Percentiles rank a stretch among this genome's conserved stretches.
These are phyloP conservation scores for Nomada hirtipes DNA, from an alignment of 2,888 invertebrate species.

Conservation along the genomic window DNA sequence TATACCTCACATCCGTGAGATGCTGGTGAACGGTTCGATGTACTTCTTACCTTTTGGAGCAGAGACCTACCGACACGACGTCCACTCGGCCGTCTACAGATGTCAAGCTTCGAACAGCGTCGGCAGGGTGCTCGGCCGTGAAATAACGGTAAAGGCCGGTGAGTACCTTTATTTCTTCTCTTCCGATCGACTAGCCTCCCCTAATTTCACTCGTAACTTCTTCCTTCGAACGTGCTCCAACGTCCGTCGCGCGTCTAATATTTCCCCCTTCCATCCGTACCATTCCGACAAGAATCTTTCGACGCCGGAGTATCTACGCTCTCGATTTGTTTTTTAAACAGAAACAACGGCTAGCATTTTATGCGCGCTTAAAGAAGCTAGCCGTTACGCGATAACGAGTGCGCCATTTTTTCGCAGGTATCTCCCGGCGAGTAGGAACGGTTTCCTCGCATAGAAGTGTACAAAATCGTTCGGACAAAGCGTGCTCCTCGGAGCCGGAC, in stretches of 20 bases:
- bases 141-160: conserved; percentile 96
- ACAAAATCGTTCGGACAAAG: conserved; percentile 22
- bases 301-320: background rate
- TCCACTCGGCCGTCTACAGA: conserved; percentile 94
- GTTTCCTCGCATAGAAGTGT: background rate
- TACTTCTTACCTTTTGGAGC: conserved; percentile 94
- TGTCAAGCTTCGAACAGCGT: conserved; percentile 88
- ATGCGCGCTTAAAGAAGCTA: background rate
- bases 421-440: background rate
- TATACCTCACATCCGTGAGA: conserved; percentile 89
- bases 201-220: background rate
- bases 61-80: conserved; percentile 92
- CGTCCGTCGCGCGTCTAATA: background rate
- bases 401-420: background rate
- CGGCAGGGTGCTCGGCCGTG: conserved; percentile 92
- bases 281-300: background rate
- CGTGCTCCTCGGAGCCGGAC: background rate
- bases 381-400: background rate
- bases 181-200: conserved; percentile 59
- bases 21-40: conserved; percentile 93
- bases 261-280: background rate
- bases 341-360: background rate
- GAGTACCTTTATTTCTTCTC: conserved; percentile 81
- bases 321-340: background rate
- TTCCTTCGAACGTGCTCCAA: too few relatives aligned